Evolutionary conservation across 2,113 vertebrate species (phyloP).

Genomic region (Pedionomus torquatus): DNA sequence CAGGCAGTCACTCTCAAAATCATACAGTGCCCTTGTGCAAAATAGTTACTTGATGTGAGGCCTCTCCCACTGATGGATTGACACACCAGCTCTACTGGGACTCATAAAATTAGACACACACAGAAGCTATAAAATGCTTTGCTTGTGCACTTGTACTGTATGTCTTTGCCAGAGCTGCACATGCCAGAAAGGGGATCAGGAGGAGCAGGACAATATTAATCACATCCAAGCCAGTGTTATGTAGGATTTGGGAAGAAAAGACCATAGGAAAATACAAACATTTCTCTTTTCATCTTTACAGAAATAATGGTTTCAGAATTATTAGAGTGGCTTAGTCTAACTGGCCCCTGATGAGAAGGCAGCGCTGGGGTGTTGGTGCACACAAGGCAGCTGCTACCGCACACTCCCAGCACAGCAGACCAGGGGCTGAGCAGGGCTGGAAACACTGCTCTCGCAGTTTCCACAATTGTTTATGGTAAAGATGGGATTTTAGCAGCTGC

Average conservation of each 20-base stretch:
- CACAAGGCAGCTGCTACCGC: background rate
- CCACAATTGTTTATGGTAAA: background rate
- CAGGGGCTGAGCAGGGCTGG: background rate
- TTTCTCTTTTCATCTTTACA: background rate
- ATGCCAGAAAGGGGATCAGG: background rate
- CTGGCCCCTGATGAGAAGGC: background rate
- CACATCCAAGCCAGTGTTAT: background rate
- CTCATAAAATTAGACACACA: background rate
- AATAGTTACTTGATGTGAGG: background rate
- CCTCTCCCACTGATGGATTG: background rate
- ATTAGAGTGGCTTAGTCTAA: background rate
- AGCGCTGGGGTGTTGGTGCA: background rate
- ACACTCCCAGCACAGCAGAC: background rate
- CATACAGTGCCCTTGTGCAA: background rate
- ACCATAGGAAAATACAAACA: background rate
- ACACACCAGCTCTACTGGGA: background rate
- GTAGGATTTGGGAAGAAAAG: conserved; percentile 24
- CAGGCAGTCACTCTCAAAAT: background rate
- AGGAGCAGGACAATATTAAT: background rate
- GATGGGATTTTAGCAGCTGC: conserved; percentile 43
- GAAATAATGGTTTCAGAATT: background rate
- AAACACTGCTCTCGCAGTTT: background rate
- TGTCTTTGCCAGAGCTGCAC: background rate
- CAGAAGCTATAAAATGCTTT: background rate
- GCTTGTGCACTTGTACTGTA: background rate